Base-by-base conservation (phyloP, 1,140 invertebrate genomes). In the Aporrectodea caliginosa region DNA sequence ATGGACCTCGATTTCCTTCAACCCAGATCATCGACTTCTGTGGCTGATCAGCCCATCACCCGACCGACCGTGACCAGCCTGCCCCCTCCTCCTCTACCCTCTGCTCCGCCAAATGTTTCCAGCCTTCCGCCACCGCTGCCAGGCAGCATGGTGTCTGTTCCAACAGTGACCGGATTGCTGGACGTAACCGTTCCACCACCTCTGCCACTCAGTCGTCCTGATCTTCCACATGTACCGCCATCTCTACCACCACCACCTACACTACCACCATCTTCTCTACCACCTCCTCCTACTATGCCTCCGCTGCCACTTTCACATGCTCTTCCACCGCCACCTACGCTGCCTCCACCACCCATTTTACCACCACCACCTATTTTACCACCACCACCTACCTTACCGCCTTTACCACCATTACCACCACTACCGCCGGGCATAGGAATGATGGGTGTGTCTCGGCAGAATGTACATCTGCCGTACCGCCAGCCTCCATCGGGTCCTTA, bases 341-440 rank as follows among this genome's bases (percentile, higher is more conserved):
- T 72, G 16, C 78, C 81, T 16, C 79, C 77, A 16, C 79, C 73
- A 16, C 79, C 31, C 76, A 73, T 75, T 74, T 71, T 77, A 43
- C 35, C 69, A 68, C 16, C 43, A 71, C 30, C 75, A 72, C n/a
- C 69, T 73, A 70, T 71, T 30, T 22, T 35, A 33, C 35, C 22
- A 74, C 72, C 76, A 32, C 6, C 75, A 31, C 22, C 80, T 34
- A 75, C 81, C 29, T 35, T 72, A 31, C 75, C 80, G 1, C 58
- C 77, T 27, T 70, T 78, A 68, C 82, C 79, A 33, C 73, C 32
- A 33, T 78, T 22, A 58, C 81, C 30, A 35, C 75, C 82, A 43
- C 81, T 82, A 74, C 77, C 6, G 77, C 34, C 32, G 34, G 75
- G 35, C n/a, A n/a, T n/a, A n/a, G n/a, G n/a, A n/a, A n/a, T n/a